Percentiles rank a stretch among this genome's conserved stretches.
phyloP scores from a whole-genome alignment of 2,797 vertebrate species.

The Apogon talboti region DNA sequence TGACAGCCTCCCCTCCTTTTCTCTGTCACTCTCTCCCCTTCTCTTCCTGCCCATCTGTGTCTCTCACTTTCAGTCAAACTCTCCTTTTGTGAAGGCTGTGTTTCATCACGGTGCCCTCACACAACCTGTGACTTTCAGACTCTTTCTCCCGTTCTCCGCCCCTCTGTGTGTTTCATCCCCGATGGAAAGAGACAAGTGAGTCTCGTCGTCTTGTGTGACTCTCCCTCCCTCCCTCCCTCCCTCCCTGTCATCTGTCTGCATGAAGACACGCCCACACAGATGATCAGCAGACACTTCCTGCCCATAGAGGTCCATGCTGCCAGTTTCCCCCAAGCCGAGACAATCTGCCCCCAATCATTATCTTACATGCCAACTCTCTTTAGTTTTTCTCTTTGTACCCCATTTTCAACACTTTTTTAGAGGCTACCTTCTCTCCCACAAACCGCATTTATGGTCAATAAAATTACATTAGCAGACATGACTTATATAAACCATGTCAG shows the following conservation, averaged over 20 bases:
- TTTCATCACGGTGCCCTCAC: constrained; percentile 57
- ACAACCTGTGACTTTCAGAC: constrained; percentile 71
- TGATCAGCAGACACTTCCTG: constrained; percentile 78
- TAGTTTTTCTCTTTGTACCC: neutral
- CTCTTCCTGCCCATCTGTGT: constrained; percentile 75
- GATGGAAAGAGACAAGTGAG: constrained; percentile 27
- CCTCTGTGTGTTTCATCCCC: constrained; percentile 31
- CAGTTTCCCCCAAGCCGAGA: constrained; percentile 65
- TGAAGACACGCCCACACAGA: constrained; percentile 74
- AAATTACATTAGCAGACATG: constrained; percentile 15
- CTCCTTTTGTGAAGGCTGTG: constrained; percentile 52
- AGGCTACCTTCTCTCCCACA: neutral
- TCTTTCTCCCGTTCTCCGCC: constrained; percentile 39
- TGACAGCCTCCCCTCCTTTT: constrained; percentile 71
- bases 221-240: constrained; percentile 33
- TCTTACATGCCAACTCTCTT: constrained; percentile 28
- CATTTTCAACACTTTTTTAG: constrained; percentile 7
- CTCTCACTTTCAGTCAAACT: constrained; percentile 64
- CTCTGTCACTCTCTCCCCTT: constrained; percentile 61
- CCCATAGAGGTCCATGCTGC: constrained; percentile 65
- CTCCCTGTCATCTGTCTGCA: constrained; percentile 54
- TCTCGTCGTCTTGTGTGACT: constrained; percentile 39
- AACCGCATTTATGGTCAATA: neutral
- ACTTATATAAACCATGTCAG: neutral
- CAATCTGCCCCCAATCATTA: constrained; percentile 74